Base-by-base conservation (phyloP, 2,797 vertebrate genomes). In the Apodemus agrarius region DNA sequence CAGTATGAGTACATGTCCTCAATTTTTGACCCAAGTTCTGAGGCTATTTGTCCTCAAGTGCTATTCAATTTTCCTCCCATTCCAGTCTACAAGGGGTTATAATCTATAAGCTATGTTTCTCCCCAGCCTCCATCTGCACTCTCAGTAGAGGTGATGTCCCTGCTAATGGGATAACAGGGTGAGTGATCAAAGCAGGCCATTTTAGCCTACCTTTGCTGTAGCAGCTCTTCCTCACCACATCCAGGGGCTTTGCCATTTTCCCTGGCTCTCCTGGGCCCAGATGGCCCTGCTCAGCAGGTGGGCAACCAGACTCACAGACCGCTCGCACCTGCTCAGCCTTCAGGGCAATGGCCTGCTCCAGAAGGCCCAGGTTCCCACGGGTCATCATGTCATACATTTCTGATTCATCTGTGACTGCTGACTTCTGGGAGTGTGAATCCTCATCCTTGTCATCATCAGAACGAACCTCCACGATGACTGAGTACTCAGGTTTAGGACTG, bases 331-430 rank as follows among this genome's bases (percentile, higher is more conserved):
- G 99, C 98, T 99, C 99, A 0, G 99, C 99, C 97, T 99, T 99
- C 95, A 99, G 98, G 1, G 99, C 99, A 0, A 99, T 99, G 97
- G 99, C 99, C 98, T 99, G 99, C 97, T 99, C 99, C 98, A 99
- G 98, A 92, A 99, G 99, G n/a, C 99, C 99, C 98, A 99, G 98
- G 98, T 99, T 99, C 0, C 99, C 99, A 37, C 99, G 98, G 0
- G 99, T 99, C 99, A 99, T 98, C 99, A 99, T 99, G 98, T 99
- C 99, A 0, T 99, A 99, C 99, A 99, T 99, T 98, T 99, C 99
- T 0, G 99, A 99, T 98, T 99, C 99, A 0, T 99, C 99, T 0
- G 99, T 99, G 97, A 99, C 99, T 0, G 98, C 97, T 0, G 99
- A 99, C 43, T 99, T 99, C 97, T 99, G 99, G 29, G 99, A 99